Percentiles rank a stretch among this genome's conserved stretches.
Conservation (phyloP, 2,113 vertebrate genomes). For the Haemorhous mexicanus region DNA sequence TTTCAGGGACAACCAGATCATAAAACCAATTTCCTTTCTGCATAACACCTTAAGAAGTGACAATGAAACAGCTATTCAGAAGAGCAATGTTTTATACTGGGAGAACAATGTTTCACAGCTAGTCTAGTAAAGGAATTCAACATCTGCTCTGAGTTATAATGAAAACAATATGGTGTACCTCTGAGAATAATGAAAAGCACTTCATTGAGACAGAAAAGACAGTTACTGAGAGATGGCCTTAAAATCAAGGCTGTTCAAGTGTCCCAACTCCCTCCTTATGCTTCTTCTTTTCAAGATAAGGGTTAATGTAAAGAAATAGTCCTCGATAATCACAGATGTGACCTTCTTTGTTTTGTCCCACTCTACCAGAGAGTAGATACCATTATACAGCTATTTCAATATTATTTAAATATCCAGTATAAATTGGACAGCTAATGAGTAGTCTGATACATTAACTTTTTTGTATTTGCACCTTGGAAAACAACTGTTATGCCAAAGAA, state of each 20-base stretch:
- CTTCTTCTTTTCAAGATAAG: neutral
- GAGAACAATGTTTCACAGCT: neutral
- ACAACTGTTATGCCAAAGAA: neutral
- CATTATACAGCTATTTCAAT: neutral
- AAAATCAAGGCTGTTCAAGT: neutral
- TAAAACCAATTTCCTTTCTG: neutral
- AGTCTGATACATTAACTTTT: neutral
- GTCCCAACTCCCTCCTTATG: neutral
- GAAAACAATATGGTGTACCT: neutral
- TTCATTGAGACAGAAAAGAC: neutral
- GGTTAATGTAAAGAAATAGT: neutral
- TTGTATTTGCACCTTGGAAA: neutral
- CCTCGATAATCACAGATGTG: neutral
- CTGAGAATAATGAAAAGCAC: neutral
- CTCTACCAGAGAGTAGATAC: neutral
- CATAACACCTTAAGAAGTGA: neutral
- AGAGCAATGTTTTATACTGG: neutral
- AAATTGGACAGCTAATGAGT: neutral
- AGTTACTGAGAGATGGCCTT: neutral
- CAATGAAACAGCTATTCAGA: neutral
- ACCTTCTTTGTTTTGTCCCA: neutral
- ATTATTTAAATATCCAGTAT: neutral
- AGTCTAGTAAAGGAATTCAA: neutral
- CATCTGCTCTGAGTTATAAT: neutral
- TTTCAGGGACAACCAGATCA: neutral